phyloP scores from a whole-genome alignment of 2,113 vertebrate species.

The Rousettus leschenaultii region DNA sequence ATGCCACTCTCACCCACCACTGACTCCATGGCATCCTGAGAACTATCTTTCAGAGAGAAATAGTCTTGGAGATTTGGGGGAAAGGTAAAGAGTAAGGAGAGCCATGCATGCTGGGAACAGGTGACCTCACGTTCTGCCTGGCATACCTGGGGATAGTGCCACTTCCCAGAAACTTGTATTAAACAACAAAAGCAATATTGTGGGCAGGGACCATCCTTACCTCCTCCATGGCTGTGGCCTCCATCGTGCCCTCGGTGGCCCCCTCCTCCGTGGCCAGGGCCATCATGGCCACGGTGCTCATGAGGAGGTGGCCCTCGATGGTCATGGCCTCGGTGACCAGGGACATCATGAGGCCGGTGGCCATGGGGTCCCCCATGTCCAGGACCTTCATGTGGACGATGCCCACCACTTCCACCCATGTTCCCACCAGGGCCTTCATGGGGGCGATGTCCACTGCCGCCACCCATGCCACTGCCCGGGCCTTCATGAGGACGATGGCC shows the following conservation, averaged over 20 bases:
- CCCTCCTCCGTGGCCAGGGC: conserved; percentile 77
- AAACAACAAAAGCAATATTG: background rate
- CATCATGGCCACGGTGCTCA: conserved; percentile 75
- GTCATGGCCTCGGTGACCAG: conserved; percentile 77
- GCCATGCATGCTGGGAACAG: background rate
- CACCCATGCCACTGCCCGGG: conserved; percentile 49
- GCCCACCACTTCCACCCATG: conserved; percentile 82
- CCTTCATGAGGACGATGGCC: conserved; percentile 71
- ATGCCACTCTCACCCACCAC: background rate
- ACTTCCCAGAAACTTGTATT: background rate
- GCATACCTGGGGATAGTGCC: background rate
- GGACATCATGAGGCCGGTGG: conserved; percentile 74
- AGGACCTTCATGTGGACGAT: conserved; percentile 76
- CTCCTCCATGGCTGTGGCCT: conserved; percentile 79
- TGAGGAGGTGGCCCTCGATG: conserved; percentile 77
- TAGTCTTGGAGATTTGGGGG: background rate
- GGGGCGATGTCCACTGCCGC: conserved; percentile 80
- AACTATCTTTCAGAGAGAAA: background rate
- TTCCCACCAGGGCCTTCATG: conserved; percentile 80
- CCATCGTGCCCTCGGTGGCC: conserved; percentile 78
- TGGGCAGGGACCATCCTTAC: conserved; percentile 47
- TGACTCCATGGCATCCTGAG: background rate
- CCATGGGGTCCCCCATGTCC: conserved; percentile 76
- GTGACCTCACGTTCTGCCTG: background rate
- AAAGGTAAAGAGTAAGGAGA: background rate